These are phyloP conservation scores for Propithecus coquereli DNA, from an alignment of 2,113 vertebrate genomes.

Conservation along the genomic window DNA sequence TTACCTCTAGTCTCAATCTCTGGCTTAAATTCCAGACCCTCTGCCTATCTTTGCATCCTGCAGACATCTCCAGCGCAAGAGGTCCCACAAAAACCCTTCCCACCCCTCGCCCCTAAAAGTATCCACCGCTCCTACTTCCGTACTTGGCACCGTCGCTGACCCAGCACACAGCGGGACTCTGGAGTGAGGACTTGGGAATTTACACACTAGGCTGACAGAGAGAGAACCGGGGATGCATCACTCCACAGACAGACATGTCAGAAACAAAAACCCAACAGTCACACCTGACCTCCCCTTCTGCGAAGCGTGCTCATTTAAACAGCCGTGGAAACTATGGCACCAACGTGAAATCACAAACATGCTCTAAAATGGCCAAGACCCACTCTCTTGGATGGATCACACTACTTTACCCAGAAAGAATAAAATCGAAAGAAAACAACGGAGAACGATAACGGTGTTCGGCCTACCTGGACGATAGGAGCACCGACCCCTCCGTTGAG, in stretches of 20 bases:
- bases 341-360: not conserved
- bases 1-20: not conserved
- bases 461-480: constrained; percentile 91
- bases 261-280: not conserved
- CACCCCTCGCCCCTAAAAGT: not conserved
- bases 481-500: constrained; percentile 90
- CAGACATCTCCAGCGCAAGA: not conserved
- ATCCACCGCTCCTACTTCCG: not conserved
- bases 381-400: not conserved
- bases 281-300: not conserved
- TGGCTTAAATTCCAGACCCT: not conserved
- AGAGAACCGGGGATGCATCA: not conserved
- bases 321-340: not conserved
- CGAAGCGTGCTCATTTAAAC: not conserved
- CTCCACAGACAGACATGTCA: not conserved
- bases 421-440: not conserved
- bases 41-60: not conserved
- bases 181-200: not conserved
- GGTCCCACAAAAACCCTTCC: not conserved
- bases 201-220: not conserved
- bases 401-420: not conserved
- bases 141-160: not conserved
- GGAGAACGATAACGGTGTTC: not conserved
- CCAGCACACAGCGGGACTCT: not conserved
- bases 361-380: not conserved